Base-by-base conservation (phyloP, 2,113 vertebrate species). In the Anseranas semipalmata region DNA sequence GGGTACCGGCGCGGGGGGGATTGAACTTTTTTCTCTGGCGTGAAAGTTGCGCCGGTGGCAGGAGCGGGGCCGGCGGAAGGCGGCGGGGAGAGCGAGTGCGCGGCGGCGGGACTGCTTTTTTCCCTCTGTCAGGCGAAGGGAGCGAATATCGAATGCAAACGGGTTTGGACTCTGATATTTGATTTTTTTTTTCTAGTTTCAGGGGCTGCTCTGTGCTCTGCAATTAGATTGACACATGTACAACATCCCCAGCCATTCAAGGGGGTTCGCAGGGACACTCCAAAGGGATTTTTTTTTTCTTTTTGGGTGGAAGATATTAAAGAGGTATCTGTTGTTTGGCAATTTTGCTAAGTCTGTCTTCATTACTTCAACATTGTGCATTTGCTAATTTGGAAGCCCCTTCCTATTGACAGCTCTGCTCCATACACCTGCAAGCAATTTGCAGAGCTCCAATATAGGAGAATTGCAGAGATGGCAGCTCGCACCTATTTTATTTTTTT, bases 361-460 rank as follows among this genome's bases (percentile, higher is more conserved):
- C 98, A 99, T 99, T 99, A 98, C 98, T 98, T 98, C 98, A 98
- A 98, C 97, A 98, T 99, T 99, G 99, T 99, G 99, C 98, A 98
- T 99, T 98, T 98, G 98, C 99, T 99, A 98, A 99, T 99, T 99
- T 98, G 98, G 98, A 98, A 98, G 98, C 98, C 98, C 98, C 98
- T 98, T 98, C 98, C 98, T 98, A 98, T 99, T 99, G 99, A 99
- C 98, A 99, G 98, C 98, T 98, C 98, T 97, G 98, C 98, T 98
- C 98, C 98, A 98, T 99, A 99, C 99, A 99, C 99, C 99, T 99
- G 99, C 99, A 99, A 99, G 99, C 99, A 99, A 99, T 99, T 99
- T 99, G 98, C 99, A 97, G 98, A 98, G 98, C 99, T 99, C 98
- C 98, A 98, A 98, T 99, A 98, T 99, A 98, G 97, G 98, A 98